Evolutionary conservation across 2,113 vertebrate species (phyloP).

Genomic region (Caracal caracal): DNA sequence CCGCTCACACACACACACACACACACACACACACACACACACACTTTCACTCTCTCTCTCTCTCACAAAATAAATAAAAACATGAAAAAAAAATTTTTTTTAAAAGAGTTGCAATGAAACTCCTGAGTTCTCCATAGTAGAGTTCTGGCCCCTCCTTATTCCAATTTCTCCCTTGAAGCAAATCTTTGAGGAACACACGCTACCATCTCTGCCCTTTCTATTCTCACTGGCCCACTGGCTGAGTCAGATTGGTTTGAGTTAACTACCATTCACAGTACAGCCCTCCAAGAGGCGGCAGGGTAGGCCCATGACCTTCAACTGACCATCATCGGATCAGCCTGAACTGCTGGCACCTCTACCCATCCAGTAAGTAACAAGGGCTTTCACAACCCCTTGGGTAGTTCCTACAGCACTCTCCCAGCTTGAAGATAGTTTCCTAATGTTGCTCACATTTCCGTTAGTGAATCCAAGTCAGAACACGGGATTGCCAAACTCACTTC

Average conservation of each 20-base stretch:
- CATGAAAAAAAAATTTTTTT: too few relatives aligned
- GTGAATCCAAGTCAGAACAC: conserved; percentile 10
- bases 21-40: too few relatives aligned
- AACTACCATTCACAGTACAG: background rate
- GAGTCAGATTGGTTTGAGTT: background rate
- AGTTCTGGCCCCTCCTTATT: background rate
- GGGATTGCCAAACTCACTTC: background rate
- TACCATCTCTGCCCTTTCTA: background rate
- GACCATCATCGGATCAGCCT: background rate
- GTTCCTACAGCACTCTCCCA: background rate
- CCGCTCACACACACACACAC: too few relatives aligned
- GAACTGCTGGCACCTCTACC: background rate
- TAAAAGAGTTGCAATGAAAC: background rate
- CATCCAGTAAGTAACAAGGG: background rate
- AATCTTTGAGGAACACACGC: background rate
- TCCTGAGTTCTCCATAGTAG: background rate
- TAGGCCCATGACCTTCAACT: background rate
- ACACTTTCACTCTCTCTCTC: too few relatives aligned
- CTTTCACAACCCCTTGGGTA: background rate
- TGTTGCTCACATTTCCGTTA: background rate
- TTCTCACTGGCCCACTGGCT: background rate
- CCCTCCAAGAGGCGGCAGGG: background rate
- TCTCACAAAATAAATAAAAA: too few relatives aligned
- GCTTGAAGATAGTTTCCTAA: background rate
- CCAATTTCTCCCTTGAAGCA: background rate